Evolutionary conservation across 2,888 invertebrate species (phyloP), one percentile per base, ranked within the genome.

Genomic region (Boloria euphrosyne): DNA sequence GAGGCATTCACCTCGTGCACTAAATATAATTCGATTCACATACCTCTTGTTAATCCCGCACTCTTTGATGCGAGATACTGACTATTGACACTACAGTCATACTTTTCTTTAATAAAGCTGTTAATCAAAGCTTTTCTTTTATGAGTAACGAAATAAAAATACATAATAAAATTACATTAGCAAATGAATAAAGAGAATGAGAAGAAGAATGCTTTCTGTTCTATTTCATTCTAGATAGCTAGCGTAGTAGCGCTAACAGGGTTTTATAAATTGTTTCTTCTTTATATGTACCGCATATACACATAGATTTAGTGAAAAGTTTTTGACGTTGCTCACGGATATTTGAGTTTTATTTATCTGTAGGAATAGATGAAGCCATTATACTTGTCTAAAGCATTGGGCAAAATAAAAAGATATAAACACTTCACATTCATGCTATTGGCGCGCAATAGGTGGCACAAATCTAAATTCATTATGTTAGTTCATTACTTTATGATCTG

Each of bases 1-100:
- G 55, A 68, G 71, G 64, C 72, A 54, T 72, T 72, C 69, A 71
- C 71, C 72, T 69, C 64, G 22, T 58, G 65, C 43, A 66, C 71
- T 72, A 71, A 68, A 71, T 72, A 69, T 72, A 71, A 72, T 68
- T 59, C 65, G 51, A 71, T 71, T 47, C 68, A 66, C 53, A 66
- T 60, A 53, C 58, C 55, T 57, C 58, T 49, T 22, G 60, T 51
- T 64, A 54, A 68, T 70, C 66, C 60, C 55, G 52, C 13, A 60
- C 60, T 50, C 17, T 62, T 58, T 18, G 51, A 51, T 60, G 58
- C 38, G 60, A 58, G 49, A 59, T 55, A 64, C 52, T 59, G 31
- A 17, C 14, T 60, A 66, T 66, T 61, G 22, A 68, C 46, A 31
- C 38, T 51, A 17, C 38, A 46, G 46, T 46, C 31, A 38, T n/a